Conservation (phyloP, 2,888 invertebrate genomes). For the Gastrophysa polygoni region DNA sequence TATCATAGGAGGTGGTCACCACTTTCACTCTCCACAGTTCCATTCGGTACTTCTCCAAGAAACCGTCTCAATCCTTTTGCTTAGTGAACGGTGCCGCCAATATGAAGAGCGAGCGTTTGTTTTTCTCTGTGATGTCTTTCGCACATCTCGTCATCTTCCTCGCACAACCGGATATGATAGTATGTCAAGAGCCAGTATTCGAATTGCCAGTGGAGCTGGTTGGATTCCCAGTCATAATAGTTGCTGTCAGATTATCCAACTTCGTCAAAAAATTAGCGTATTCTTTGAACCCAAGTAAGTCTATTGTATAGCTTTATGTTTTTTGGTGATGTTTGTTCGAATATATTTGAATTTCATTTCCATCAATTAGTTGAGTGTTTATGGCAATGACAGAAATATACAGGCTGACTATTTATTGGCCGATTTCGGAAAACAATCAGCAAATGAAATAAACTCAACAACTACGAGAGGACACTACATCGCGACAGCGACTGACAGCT, state of each 20-base stretch:
- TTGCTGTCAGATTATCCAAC: conserved; percentile 78
- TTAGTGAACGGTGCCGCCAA: conserved; percentile 28
- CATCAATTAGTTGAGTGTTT: no score
- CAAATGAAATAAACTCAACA: no score
- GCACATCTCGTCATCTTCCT: conserved; percentile 29
- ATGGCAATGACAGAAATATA: no score
- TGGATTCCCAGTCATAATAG: conserved; percentile 82
- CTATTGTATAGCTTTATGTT: conserved; percentile 1
- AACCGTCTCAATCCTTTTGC: conserved; percentile 21
- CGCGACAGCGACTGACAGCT: no score
- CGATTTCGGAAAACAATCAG: no score
- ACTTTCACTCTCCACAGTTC: conserved; percentile 53
- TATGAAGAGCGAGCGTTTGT: conserved; percentile 44
- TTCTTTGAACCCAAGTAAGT: conserved; percentile 80
- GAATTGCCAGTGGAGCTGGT: conserved; percentile 84
- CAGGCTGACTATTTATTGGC: no score
- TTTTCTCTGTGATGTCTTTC: conserved; percentile 17
- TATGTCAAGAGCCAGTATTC: conserved; percentile 62
- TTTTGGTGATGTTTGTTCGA: no score
- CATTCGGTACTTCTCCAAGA: conserved; percentile 33
- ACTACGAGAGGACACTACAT: no score
- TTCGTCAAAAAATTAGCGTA: conserved; percentile 84
- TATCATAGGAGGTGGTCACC: conserved; percentile 47
- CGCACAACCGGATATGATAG: conserved; percentile 31
- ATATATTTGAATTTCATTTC: no score